Evolutionary conservation across 2,888 invertebrate genomes (phyloP), one percentile per base, ranked within the genome.

Genomic region (Lathronympha strigana): DNA sequence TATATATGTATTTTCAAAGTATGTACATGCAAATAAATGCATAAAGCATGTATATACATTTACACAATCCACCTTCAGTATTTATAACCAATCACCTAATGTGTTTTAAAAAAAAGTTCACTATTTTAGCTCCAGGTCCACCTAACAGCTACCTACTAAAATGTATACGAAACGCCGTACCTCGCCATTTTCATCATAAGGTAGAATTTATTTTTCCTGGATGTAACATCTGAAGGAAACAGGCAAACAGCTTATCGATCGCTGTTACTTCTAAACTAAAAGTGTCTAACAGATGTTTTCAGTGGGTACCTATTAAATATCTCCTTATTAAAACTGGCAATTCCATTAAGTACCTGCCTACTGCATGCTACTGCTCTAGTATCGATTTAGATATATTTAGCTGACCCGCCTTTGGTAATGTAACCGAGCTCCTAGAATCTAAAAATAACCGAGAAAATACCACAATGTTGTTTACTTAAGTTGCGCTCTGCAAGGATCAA

Each of bases 371-470:
- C 43, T n/a, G 21, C 53, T 8, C 19, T 6, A 57, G 31, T 28
- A 57, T 57, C 28, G 57, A 43, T 57, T 28, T 45, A 21, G 36
- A 23, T 57, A 43, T 55, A 55, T 57, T 45, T 57, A 57, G 17
- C 19, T 21, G 31, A 19, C 28, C n/a, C 2, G 23, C 25, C 25
- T 4, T 25, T 19, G 55, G 55, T 43, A 13, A 17, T 21, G 6
- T 23, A 51, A 19, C 40, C 8, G 40, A 55, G 19, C 40, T 43
- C 1, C 1, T 19, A 43, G 40, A n/a, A n/a, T 45, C 43, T 55
- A 43, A 57, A 57, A 43, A 45, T 31, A 45, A 57, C 19, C 25
- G 6, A 38, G 40, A 53, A 36, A 53, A 23, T 36, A 40, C n/a
- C n/a, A n/a, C 5, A 33, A 33, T 17, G 31, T 33, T 33, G 21